Conservation (phyloP, 1,140 invertebrate genomes). For the Hylaeus volcanicus region DNA sequence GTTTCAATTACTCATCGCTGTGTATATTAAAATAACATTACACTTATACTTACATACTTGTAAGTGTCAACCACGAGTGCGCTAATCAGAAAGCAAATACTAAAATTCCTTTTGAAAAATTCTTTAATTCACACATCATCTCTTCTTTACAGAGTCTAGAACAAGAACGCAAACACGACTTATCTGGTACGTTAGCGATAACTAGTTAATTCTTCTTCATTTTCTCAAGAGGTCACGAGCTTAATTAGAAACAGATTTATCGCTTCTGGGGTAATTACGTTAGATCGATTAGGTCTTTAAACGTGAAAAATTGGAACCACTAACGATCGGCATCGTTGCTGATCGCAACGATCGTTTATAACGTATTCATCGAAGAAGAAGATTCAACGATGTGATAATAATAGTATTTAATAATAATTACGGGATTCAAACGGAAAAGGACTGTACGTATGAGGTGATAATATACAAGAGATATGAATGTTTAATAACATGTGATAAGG, state of each 20-base stretch:
- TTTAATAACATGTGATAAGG: too few species aligned
- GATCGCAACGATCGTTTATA: not conserved
- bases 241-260: constrained; percentile 23
- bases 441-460: too few species aligned
- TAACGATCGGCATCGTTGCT: constrained; percentile 11
- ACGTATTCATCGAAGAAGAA: not conserved
- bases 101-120: too few species aligned
- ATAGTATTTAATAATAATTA: not conserved
- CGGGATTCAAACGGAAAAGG: not conserved
- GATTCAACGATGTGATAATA: not conserved
- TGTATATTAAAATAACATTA: too few species aligned
- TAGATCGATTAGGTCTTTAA: constrained; percentile 8
- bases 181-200: not conserved
- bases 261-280: not conserved
- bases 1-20: too few species aligned
- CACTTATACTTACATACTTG: too few species aligned
- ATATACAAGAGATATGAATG: too few species aligned
- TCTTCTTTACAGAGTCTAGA: too few species aligned
- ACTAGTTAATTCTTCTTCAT: not conserved
- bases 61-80: too few species aligned
- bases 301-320: not conserved
- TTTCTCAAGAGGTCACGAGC: constrained; percentile 5
- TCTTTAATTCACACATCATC: too few species aligned
- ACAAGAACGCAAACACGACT: not conserved
- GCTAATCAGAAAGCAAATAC: too few species aligned